phyloP scores from a whole-genome alignment of 2,888 invertebrate genomes.

The Drosophila neoperkinsi region DNA sequence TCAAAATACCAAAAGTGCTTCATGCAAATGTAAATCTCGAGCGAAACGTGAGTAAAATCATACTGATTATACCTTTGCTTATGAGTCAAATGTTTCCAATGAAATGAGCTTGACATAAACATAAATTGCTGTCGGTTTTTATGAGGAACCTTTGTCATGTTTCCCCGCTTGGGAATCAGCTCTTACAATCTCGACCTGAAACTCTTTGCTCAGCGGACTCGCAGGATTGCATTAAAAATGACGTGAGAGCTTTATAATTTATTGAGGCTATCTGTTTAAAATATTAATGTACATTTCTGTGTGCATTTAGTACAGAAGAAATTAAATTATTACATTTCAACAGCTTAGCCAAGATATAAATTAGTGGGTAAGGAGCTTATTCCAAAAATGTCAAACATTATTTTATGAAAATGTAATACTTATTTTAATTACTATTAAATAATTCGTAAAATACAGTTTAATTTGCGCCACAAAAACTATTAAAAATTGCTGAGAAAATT shows the following conservation, averaged over 20 bases:
- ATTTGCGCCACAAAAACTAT: background rate
- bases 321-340: background rate
- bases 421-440: background rate
- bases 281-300: background rate
- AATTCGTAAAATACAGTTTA: background rate
- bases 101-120: background rate
- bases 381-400: background rate
- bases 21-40: background rate
- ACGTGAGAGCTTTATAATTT: background rate
- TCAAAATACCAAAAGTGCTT: slow-evolving; percentile 7
- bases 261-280: background rate
- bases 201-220: background rate
- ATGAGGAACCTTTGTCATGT: background rate
- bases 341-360: background rate
- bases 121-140: no score
- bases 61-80: background rate
- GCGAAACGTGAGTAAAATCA: background rate
- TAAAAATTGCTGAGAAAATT: background rate
- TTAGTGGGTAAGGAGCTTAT: background rate
- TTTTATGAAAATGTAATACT: background rate
- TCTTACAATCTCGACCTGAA: background rate
- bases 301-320: background rate
- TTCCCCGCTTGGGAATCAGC: background rate
- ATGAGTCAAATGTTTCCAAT: background rate
- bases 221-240: background rate